Conservation (phyloP, 2,888 invertebrate genomes). For the Copidosoma aretas region DNA sequence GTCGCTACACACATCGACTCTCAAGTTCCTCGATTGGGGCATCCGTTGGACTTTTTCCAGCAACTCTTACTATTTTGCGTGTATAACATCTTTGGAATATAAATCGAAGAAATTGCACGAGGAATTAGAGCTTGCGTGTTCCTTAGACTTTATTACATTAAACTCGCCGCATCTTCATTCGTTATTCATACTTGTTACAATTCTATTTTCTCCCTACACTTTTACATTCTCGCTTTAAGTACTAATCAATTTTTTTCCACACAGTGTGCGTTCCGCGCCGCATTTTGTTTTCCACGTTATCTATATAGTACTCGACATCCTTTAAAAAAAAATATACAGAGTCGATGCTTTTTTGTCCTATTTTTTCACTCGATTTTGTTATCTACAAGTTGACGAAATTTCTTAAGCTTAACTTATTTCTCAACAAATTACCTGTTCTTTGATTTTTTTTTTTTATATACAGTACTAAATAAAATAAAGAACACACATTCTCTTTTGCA, state of each 20-base stretch:
- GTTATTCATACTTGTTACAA: not conserved
- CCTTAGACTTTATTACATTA: not conserved
- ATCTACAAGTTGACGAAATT: conserved; percentile 38
- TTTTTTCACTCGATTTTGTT: conserved; percentile 22
- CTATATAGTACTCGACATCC: conserved; percentile 21
- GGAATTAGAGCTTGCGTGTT: conserved; percentile 18
- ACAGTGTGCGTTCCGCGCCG: conserved; percentile 22
- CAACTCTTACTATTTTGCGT: conserved; percentile 25
- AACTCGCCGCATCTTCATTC: conserved; percentile 29
- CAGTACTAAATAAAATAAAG: conserved; percentile 32
- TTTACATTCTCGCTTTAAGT: conserved; percentile 38
- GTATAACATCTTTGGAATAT: conserved; percentile 36
- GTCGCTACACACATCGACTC: conserved; percentile 34
- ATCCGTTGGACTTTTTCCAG: conserved; percentile 22
- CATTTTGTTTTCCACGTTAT: conserved; percentile 19
- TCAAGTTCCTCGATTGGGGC: conserved; percentile 31
- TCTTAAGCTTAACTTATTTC: conserved; percentile 29
- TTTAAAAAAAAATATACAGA: conserved; percentile 38
- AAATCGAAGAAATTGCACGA: conserved; percentile 38
- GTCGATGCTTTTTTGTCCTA: conserved; percentile 31
- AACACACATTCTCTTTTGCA: conserved; percentile 31
- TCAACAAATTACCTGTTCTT: too few relatives aligned
- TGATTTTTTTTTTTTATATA: conserved; percentile 35
- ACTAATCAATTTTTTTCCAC: conserved; percentile 29
- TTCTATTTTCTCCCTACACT: conserved; percentile 19